Conservation (phyloP, 2,888 invertebrate species). For the Tinea pellionella region DNA sequence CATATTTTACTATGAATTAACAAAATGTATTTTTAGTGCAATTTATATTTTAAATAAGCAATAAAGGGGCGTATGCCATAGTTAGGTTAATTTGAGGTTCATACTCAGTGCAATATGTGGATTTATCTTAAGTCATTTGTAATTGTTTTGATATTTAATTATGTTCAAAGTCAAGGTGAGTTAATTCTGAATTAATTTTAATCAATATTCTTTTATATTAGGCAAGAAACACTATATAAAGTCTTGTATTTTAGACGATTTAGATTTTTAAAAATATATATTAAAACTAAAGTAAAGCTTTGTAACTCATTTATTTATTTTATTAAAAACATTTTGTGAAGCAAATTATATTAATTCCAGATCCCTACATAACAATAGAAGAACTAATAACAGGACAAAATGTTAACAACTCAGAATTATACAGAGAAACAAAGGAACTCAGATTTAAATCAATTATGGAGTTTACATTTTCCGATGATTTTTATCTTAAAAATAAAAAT, state of each 20-base stretch:
- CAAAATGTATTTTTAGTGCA: background rate
- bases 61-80: background rate
- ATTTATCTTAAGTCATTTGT: background rate
- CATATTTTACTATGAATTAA: background rate
- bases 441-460: background rate
- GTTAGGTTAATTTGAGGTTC: background rate
- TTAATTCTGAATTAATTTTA: background rate
- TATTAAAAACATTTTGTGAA: no score
- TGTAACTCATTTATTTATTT: no score
- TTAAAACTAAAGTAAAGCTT: no score
- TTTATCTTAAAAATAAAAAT: constrained; percentile 48
- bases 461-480: constrained; percentile 20
- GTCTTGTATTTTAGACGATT: no score
- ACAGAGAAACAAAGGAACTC: background rate
- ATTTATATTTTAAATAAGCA: background rate
- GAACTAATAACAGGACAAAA: background rate
- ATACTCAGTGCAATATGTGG: background rate
- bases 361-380: background rate
- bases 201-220: no score
- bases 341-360: background rate
- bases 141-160: background rate
- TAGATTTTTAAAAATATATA: no score
- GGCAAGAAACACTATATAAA: no score
- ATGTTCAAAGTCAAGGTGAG: background rate
- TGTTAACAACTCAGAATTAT: background rate